Base-by-base conservation (phyloP, 2,113 vertebrate species). In the Cairina moschata region DNA sequence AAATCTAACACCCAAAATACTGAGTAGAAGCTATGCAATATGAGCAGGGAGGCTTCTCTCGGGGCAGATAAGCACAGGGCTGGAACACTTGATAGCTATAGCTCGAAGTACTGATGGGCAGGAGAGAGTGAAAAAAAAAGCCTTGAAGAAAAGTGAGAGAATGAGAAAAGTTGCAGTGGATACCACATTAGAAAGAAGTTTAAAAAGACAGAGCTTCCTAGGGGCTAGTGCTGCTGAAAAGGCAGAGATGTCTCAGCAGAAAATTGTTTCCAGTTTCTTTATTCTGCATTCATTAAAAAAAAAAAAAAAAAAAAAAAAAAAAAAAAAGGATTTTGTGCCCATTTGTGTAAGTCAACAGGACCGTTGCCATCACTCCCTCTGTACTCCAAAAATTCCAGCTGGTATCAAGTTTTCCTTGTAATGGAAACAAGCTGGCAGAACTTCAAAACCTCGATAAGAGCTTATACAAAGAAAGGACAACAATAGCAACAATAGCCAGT, bases 341-440 rank as follows among this genome's bases (percentile, higher is more conserved):
- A 75, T 55, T 84, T 95, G 93, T 93, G 22, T 21, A 91, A 89
- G 74, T 87, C 83, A 84, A 56, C 69, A 75, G 80, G 38, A 95
- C 71, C 72, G 75, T 34, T 91, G 86, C 83, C 74, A 60, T 78
- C 16, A 2, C 77, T 91, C 66, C 42, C 80, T 86, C 86, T 89
- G 86, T 84, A 60, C 86, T 95, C 74, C 81, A 92, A 72, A 97
- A 95, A 93, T 92, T 96, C 91, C 95, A 95, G 84, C 91, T 91
- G 91, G 29, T 95, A 97, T 95, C 88, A 93, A 59, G 83, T 95
- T 97, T 95, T 96, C 83, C 93, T 93, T 96, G 93, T 92, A 96
- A 95, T 93, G 95, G 93, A 97, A 96, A 96, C 86, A 96, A 93
- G 58, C 83, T 94, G 95, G 96, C 95, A 93, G 95, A 75, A 86